Percentiles rank a stretch among this genome's conserved stretches.
phyloP scores from a whole-genome alignment of 2,888 invertebrate genomes.

The Gibbula magus region DNA sequence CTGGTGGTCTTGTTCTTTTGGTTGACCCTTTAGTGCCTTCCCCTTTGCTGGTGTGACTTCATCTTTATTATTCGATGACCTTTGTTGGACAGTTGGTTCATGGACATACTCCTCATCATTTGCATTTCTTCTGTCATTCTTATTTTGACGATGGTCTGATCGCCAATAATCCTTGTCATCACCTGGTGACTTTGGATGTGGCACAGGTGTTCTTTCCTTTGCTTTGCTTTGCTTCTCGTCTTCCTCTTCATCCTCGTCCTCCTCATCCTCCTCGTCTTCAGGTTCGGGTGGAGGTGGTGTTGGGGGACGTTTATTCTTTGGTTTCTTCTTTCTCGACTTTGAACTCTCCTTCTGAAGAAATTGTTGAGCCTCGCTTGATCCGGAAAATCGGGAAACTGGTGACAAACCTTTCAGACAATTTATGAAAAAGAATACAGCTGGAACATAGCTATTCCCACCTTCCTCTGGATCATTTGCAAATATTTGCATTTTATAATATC shows the following conservation, averaged over 20 bases:
- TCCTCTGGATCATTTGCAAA: neutral
- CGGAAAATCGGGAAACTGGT: neutral
- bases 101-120: neutral
- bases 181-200: too few relatives aligned
- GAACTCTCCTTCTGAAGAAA: neutral
- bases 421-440: neutral
- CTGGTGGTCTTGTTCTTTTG: too few relatives aligned
- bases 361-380: neutral
- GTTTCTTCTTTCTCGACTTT: neutral
- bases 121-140: neutral
- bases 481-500: neutral
- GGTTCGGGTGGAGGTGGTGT: neutral
- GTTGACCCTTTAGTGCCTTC: too few relatives aligned
- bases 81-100: neutral
- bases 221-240: too few relatives aligned
- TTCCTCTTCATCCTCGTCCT: neutral
- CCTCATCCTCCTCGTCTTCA: neutral
- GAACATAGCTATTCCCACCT: neutral
- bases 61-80: neutral
- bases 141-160: neutral
- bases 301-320: neutral
- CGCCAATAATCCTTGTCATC: neutral
- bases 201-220: too few relatives aligned
- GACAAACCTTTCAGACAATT: neutral
- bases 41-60: too few relatives aligned